These are phyloP conservation scores for Ooceraea biroi DNA, from an alignment of 1,140 invertebrate species.

Conservation along the genomic window DNA sequence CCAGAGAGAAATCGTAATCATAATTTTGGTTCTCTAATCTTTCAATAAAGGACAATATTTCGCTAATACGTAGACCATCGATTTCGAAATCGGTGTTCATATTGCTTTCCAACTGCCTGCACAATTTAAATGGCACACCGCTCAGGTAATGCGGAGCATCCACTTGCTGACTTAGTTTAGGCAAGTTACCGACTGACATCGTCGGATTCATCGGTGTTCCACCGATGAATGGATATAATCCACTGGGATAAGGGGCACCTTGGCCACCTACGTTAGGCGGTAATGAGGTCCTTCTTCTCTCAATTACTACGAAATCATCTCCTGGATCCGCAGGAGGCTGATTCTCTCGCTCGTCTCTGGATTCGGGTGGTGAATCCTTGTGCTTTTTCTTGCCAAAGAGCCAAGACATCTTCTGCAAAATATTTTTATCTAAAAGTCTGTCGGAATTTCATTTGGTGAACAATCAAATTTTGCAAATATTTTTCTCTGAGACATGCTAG, in stretches of 20 bases:
- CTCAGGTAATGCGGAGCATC: conserved; percentile 79
- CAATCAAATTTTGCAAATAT: background rate
- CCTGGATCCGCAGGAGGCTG: conserved; percentile 49
- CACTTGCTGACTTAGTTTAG: conserved; percentile 70
- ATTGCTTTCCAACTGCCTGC: conserved; percentile 74
- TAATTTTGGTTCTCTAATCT: conserved; percentile 77
- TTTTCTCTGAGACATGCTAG: background rate
- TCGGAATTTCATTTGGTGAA: background rate
- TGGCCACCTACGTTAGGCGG: conserved; percentile 49
- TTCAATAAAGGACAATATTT: conserved; percentile 81
- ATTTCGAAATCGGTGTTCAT: conserved; percentile 79
- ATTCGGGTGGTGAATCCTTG: conserved; percentile 79
- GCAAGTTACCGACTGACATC: conserved; percentile 40
- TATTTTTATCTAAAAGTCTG: conserved; percentile 3
- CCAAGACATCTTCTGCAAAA: conserved; percentile 83
- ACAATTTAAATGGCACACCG: conserved; percentile 82
- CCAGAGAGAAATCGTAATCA: conserved; percentile 82
- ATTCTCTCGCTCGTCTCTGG: conserved; percentile 72
- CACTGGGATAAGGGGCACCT: conserved; percentile 47
- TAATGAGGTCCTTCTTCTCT: conserved; percentile 67
- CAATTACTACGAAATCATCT: conserved; percentile 80
- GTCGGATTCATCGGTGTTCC: conserved; percentile 62
- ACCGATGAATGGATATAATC: conserved; percentile 78
- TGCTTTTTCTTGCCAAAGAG: conserved; percentile 85
- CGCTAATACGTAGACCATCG: conserved; percentile 78